Base-by-base conservation (phyloP, 2,113 vertebrate genomes). In the Tragelaphus buxtoni region DNA sequence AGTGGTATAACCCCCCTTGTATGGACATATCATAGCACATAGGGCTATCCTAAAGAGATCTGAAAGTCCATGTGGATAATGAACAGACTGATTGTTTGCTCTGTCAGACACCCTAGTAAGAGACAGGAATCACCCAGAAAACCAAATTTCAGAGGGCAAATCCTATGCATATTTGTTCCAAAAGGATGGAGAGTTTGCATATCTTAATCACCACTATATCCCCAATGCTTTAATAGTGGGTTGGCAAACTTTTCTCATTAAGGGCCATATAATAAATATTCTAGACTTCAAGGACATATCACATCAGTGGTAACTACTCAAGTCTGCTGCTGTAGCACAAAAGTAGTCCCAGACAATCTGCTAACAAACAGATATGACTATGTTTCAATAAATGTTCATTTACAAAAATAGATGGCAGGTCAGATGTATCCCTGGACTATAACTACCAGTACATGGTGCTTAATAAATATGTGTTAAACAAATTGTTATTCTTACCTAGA, bases 401-500 rank as follows among this genome's bases (percentile, higher is more conserved):
- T 63, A 42, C 17, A 51, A 47, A 86, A 85, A 12, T 11, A 69
- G 13, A 45, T 86, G 24, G 1, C 28, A 74, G 53, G 4, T 49
- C 42, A 49, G 51, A 80, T 90, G 69, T 94, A 55, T 1, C 7
- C n/a, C 56, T 61, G 22, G 3, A 77, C 42, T 90, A 47, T 14
- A 91, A 55, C 16, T 91, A 39, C 32, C n/a, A 35, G 39, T 9
- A 55, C 17, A 9, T 4, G 47, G 10, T 80, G 3, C 9, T 39
- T 90, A 82, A 91, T 82, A 90, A 87, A 49, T 95, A 45, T 35
- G 7, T 49, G 30, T 88, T 93, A 95, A 95, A 84, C 24, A 65
- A 89, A 92, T 74, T 49, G 26, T 53, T 91, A 81, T 1, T 5
- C 30, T 55, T 85, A 82, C 24, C 42, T 72, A 85, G 35, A 92